Evolutionary conservation across 2,113 vertebrate species (phyloP), one percentile per base, ranked within the genome.

Genomic region (Mola mola): DNA sequence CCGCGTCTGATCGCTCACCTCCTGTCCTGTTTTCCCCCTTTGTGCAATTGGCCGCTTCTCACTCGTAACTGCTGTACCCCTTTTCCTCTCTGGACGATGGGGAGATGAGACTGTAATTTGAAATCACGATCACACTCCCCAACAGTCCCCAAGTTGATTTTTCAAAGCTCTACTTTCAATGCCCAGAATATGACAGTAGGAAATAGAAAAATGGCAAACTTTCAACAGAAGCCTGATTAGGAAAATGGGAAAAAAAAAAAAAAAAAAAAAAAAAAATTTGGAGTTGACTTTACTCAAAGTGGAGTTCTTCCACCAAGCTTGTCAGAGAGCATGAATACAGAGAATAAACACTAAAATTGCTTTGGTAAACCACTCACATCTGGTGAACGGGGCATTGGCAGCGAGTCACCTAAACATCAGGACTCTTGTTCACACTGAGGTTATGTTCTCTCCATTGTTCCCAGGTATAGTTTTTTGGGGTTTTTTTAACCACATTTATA

Each of bases 41-140:
- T 67, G 49, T 55, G 65, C 70, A 76, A 77, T 78, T 81, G 62
- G 58, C 72, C 53, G 53, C 22, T 62, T 72, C 65, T 42, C 36
- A 49, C 36, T 29, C 21, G 17, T 13, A 8, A 28, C 11, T 10
- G 10, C 20, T 12, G 21, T 40, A 15, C 17, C 26, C 57, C 33
- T 52, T 44, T 24, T 28, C 34, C 10, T 42, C 11, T 40, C 48
- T 38, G 48, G 60, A 78, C 56, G 40, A 79, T 29, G 38, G 33
- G 34, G 31, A 31, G 51, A 17, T 3, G 62, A 26, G 58, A 52
- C 8, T n/a, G 41, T 42, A 66, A 70, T 60, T 63, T 33, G 42
- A 48, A 72, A 62, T 65, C 71, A 51, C 58, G 70, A 50, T 56
- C 62, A 44, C 37, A 38, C 65, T 57, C 20, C 46, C 44, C 43